Conservation (phyloP, 1,140 invertebrate genomes). For the Linepithema humile region DNA sequence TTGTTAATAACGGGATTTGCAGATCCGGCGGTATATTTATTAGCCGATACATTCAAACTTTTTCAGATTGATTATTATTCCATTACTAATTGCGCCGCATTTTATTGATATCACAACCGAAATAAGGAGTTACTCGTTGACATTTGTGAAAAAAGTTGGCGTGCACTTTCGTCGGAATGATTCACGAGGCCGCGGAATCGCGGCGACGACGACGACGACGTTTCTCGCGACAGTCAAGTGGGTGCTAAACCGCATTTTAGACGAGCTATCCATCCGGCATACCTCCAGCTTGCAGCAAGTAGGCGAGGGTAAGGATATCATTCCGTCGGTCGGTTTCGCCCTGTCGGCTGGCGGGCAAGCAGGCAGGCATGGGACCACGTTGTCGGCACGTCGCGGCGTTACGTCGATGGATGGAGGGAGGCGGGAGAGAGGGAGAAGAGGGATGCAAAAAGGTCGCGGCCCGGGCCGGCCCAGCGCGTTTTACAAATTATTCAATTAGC, state of each 20-base stretch:
- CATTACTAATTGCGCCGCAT: background rate
- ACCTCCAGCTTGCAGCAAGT: constrained; percentile 64
- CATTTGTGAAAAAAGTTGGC: constrained; percentile 13
- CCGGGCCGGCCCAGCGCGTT: constrained; percentile 76
- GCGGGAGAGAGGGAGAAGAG: too few species aligned
- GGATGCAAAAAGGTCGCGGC: constrained; percentile 70
- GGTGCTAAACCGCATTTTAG: constrained; percentile 71
- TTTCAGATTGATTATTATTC: too few species aligned
- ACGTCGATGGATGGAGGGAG: too few species aligned
- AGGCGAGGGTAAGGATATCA: constrained; percentile 55
- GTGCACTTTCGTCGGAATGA: constrained; percentile 12
- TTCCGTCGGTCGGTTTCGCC: constrained; percentile 25
- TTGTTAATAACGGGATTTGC: background rate
- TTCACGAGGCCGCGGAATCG: constrained; percentile 24
- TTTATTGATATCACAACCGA: background rate
- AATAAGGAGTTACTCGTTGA: background rate
- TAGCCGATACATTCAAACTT: background rate
- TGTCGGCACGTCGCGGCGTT: constrained; percentile 18
- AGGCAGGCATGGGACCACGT: constrained; percentile 14
- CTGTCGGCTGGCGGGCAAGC: constrained; percentile 13
- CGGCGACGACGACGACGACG: constrained; percentile 30
- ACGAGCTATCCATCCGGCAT: constrained; percentile 66
- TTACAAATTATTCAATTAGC: constrained; percentile 86
- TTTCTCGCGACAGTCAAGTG: constrained; percentile 56
- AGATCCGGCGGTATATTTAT: background rate